Evolutionary conservation across 1,140 invertebrate species (phyloP), one percentile per base, ranked within the genome.

Genomic region (Hylyphantes graminicola): DNA sequence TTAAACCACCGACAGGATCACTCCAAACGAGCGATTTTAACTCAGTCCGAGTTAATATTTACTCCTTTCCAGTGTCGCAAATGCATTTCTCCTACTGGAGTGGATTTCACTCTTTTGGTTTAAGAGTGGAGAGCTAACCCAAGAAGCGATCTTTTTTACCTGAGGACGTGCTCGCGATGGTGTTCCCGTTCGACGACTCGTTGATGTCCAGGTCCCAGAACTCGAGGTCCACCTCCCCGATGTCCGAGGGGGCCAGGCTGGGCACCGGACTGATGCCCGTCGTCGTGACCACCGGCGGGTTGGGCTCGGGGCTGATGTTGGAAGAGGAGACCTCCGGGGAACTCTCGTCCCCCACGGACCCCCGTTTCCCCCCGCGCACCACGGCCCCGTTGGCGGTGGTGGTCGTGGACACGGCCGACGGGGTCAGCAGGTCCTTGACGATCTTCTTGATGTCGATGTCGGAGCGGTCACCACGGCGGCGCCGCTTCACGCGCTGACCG

Each of bases 191-290:
- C 7, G 84, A 85, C 11, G 84, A 86, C 63, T 87, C 87, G 61
- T 86, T 86, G 53, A 92, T 89, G 87, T 93, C 92, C 73, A 93
- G 92, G 85, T 95, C 93, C 95, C 95, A 96, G 80, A 96, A 91
- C 86, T 96, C 95, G 65, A 95, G 91, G 86, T 95, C 94, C 74
- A 94, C 93, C 88, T 94, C 90, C 88, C 94, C 90, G 88, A 93
- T 90, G 68, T 92, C 92, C 10, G 91, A 92, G 81, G 93, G 93
- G 86, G 87, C 85, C 53, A 88, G 78, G 73, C 86, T 86, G 72
- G 84, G 87, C 80, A 87, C 88, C 7, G 87, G 87, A 65, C 84
- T 87, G 13, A 86, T 84, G 10, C 87, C 86, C 11, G 84, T 86
- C 13, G 84, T 77, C 21, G 70, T 79, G 61, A 83, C 83, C 87